Evolutionary conservation across 2,113 vertebrate species (phyloP).

Genomic region (Notothenia coriiceps): DNA sequence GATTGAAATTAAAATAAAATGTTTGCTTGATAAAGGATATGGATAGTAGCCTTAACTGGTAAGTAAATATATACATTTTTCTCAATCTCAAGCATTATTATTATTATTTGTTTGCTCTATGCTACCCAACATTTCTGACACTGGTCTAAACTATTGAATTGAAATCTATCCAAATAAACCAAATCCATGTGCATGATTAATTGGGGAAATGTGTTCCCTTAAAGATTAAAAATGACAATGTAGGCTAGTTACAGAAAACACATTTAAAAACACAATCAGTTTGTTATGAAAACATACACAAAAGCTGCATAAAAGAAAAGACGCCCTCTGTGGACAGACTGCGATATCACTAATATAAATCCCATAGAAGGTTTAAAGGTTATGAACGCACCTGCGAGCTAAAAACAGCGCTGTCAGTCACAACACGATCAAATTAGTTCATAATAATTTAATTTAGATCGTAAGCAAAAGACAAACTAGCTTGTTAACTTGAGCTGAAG

Average conservation of each 20-base stretch:
- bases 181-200: not conserved
- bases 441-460: not conserved
- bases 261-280: not conserved
- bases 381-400: not conserved
- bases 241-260: not conserved
- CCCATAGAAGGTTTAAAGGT: conserved; percentile 44
- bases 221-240: fast-evolving
- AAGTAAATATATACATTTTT: no score
- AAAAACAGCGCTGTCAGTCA: conserved; percentile 17
- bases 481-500: not conserved
- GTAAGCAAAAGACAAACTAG: not conserved
- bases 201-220: not conserved
- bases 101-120: no score
- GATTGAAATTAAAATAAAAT: no score
- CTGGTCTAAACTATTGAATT: not conserved
- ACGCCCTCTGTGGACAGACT: conserved; percentile 70
- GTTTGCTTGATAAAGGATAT: no score
- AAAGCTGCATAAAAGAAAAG: not conserved
- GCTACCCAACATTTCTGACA: no score
- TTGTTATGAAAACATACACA: not conserved
- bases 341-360: conserved; percentile 39
- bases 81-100: no score
- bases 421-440: not conserved
- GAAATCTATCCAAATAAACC: not conserved
- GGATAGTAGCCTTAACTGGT: no score